phyloP scores from a whole-genome alignment of 2,113 vertebrate species.

The Indicator maculatus region DNA sequence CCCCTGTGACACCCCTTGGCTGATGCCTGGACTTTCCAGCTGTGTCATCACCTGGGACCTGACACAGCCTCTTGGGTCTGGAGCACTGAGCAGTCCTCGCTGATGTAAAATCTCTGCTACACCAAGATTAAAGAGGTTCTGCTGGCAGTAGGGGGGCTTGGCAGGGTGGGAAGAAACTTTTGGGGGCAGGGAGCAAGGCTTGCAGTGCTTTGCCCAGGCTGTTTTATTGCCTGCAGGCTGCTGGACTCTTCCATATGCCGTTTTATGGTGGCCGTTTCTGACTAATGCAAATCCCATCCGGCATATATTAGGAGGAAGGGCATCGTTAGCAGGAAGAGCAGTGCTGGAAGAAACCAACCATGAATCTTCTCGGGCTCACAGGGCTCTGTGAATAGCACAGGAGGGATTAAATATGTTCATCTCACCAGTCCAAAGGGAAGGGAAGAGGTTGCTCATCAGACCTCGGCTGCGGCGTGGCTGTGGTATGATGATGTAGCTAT shows the following conservation, averaged over 20 bases:
- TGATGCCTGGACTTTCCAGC: not conserved
- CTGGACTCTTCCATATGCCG: not conserved
- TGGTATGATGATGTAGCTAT: not conserved
- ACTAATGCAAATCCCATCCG: slow-evolving; percentile 23
- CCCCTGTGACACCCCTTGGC: accelerated
- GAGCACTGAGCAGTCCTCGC: not conserved
- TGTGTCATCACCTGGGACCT: not conserved
- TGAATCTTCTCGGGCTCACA: slow-evolving; percentile 21
- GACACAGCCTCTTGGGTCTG: not conserved
- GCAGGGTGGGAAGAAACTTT: not conserved
- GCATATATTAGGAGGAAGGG: slow-evolving; percentile 54
- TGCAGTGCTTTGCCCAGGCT: not conserved
- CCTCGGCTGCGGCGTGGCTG: not conserved
- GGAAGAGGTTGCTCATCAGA: slow-evolving; percentile 50
- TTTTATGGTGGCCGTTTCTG: slow-evolving; percentile 31
- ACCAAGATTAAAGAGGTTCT: not conserved
- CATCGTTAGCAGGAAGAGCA: slow-evolving; percentile 54
- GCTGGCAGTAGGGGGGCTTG: accelerated
- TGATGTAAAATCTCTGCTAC: accelerated
- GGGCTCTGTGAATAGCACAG: not conserved
- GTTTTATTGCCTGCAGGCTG: slow-evolving; percentile 35
- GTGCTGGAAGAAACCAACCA: slow-evolving; percentile 1
- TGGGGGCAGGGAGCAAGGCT: not conserved
- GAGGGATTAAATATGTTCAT: slow-evolving; percentile 52
- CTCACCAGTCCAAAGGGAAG: slow-evolving; percentile 4